Evolutionary conservation across 1,140 invertebrate genomes (phyloP), one percentile per base, ranked within the genome.

Genomic region (Drosophila pseudoobscura): DNA sequence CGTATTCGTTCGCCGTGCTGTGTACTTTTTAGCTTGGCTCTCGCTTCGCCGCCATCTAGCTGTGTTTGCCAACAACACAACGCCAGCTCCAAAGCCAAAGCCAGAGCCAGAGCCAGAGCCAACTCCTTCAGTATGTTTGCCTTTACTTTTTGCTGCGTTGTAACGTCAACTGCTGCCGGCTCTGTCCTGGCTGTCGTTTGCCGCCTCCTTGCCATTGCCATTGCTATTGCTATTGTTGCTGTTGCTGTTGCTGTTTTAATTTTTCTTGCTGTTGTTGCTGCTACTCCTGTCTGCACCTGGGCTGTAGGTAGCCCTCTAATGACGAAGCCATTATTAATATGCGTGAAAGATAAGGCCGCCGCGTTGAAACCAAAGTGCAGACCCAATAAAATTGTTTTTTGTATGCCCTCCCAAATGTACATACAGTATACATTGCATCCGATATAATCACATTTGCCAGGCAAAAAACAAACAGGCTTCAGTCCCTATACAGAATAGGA

Each of bases 291-390:
- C 65, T 75, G 57, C 68, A 80, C 66, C 80, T 80, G 56, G 29
- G 55, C 52, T 52, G 26, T 29, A 24, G 9, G 31, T 39, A 29
- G 56, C 47, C 59, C 39, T 43, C 77, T 89, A 89, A 89, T 85
- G 78, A 82, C 60, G 60, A 82, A 73, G 83, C 57, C 68, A 75
- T 90, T 90, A 80, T 82, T 82, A 84, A 90, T 84, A 84, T 87
- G 78, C 78, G 85, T 80, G 68, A 60, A 39, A 80, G 77, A 89
- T 84, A 83, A 88, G 61, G 69, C 45, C 11, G 35, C 11, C 51
- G 24, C 31, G 41, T 9, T 35, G 56, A 50, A 59, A 44, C 65
- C 55, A 45, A 50, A 51, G 39, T 55, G 46, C 46, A 55, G 15
- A 24, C 52, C 41, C 31, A 45, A 44, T 49, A 54, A 62, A 62